phyloP scores from a whole-genome alignment of 1,140 invertebrate genomes.

The Anadara kagoshimensis region DNA sequence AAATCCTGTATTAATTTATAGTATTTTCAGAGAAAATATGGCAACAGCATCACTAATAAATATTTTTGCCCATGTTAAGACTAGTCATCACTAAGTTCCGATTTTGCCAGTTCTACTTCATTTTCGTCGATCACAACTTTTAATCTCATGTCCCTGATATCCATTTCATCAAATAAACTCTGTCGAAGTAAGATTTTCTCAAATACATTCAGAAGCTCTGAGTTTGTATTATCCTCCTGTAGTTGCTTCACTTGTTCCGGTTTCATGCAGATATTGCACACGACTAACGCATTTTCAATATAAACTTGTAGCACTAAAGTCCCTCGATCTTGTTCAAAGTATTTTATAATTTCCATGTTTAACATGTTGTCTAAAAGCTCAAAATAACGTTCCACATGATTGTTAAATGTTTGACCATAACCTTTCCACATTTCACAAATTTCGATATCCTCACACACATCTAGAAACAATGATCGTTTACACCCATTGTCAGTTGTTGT shows the following conservation, averaged over 20 bases:
- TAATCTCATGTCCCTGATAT: conserved; percentile 44
- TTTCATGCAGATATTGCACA: conserved; percentile 60
- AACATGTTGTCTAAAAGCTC: conserved; percentile 42
- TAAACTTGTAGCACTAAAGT: conserved; percentile 52
- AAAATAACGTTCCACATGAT: conserved; percentile 46
- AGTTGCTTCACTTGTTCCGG: conserved; percentile 47
- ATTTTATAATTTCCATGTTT: conserved; percentile 55
- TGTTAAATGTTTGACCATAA: conserved; percentile 48
- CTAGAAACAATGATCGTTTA: too few species aligned
- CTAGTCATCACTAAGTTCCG: too few species aligned
- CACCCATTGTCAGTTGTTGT: too few species aligned
- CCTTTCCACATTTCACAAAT: conserved; percentile 51
- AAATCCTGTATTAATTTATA: too few species aligned
- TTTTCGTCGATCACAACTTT: conserved; percentile 48
- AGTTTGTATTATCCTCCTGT: conserved; percentile 44
- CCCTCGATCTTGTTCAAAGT: conserved; percentile 65
- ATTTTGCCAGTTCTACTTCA: conserved; percentile 48
- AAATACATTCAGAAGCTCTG: conserved; percentile 43
- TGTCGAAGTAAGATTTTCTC: conserved; percentile 46
- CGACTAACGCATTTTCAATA: conserved; percentile 40
- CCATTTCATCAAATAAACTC: conserved; percentile 38
- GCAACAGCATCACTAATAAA: too few species aligned
- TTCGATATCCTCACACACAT: too few species aligned
- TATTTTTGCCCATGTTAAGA: too few species aligned
- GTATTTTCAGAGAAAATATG: too few species aligned